Conservation (phyloP, 1,140 invertebrate genomes). For the Andrena cerasifolii region DNA sequence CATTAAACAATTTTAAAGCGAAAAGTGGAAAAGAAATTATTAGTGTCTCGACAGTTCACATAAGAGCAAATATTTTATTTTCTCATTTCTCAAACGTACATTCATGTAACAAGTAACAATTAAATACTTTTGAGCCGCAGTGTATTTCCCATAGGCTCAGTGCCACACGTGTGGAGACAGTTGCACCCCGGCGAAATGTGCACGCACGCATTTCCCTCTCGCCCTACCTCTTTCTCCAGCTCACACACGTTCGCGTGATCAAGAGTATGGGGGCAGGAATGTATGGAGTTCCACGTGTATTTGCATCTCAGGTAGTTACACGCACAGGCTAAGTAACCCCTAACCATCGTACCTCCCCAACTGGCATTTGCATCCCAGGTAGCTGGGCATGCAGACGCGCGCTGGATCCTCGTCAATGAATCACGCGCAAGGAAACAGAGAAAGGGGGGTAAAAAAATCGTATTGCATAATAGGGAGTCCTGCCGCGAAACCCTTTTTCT, state of each 20-base stretch:
- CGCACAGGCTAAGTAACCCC: conserved; percentile 33
- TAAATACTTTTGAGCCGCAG: no score
- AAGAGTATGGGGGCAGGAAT: not conserved
- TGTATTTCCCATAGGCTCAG: conserved; percentile 19
- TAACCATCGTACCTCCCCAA: conserved; percentile 22
- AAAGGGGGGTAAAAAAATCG: conserved; percentile 54
- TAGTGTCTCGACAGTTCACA: no score
- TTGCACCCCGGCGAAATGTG: conserved; percentile 9
- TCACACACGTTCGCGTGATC: not conserved
- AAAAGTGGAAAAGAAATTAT: no score
- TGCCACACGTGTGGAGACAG: not conserved
- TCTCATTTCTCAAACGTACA: no score
- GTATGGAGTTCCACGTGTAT: conserved; percentile 33
- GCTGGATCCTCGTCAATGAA: conserved; percentile 48
- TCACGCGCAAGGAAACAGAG: conserved; percentile 17
- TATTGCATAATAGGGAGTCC: conserved; percentile 67
- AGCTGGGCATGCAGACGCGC: conserved; percentile 57
- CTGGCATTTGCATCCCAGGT: conserved; percentile 75
- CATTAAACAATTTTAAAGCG: no score
- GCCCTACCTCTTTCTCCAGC: not conserved
- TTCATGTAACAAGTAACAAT: no score
- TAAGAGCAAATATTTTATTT: no score
- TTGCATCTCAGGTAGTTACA: conserved; percentile 65
- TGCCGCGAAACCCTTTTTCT: conserved; percentile 77
- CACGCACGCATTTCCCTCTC: not conserved